Percentiles rank a stretch among this genome's conserved stretches.
These are phyloP conservation scores for Apeira syringaria DNA, from an alignment of 2,888 invertebrate genomes.

Conservation along the genomic window DNA sequence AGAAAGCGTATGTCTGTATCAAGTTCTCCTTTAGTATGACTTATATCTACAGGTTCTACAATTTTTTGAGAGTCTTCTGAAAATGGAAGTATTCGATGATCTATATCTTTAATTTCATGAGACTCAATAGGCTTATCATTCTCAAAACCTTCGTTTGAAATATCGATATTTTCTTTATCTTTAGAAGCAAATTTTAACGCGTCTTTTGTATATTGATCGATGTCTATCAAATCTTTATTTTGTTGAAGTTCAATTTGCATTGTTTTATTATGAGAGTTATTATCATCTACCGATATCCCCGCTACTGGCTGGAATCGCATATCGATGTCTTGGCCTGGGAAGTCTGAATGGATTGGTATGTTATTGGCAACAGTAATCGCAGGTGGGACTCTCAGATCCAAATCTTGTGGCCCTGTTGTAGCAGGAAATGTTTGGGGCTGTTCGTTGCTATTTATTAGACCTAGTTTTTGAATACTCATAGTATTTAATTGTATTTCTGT, in stretches of 20 bases:
- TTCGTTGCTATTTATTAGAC: conserved; percentile 67
- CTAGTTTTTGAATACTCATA: conserved; percentile 82
- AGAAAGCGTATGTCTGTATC: conserved; percentile 77
- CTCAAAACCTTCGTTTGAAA: conserved; percentile 65
- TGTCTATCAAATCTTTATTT: conserved; percentile 74
- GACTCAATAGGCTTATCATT: conserved; percentile 49
- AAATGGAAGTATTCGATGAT: conserved; percentile 76
- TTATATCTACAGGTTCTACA: conserved; percentile 43
- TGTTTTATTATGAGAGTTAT: conserved; percentile 36
- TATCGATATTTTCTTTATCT: conserved; percentile 76
- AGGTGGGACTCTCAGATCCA: conserved; percentile 76
- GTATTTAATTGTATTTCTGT: conserved; percentile 85
- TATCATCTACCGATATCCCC: conserved; percentile 38
- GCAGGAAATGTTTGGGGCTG: conserved; percentile 48
- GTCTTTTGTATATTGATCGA: conserved; percentile 81
- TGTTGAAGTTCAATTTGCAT: conserved; percentile 46
- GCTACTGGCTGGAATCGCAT: conserved; percentile 72
- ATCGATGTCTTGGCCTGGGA: conserved; percentile 74
- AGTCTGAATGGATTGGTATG: conserved; percentile 50
- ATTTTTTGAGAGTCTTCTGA: conserved; percentile 55
- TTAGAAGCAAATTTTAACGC: conserved; percentile 76
- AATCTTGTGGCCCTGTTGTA: conserved; percentile 59
- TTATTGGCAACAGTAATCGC: conserved; percentile 49
- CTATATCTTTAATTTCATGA: conserved; percentile 71
- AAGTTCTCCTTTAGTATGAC: conserved; percentile 49